Percentiles rank a stretch among this genome's conserved stretches.
phyloP scores from a whole-genome alignment of 2,113 vertebrate genomes.

The Sprattus sprattus region DNA sequence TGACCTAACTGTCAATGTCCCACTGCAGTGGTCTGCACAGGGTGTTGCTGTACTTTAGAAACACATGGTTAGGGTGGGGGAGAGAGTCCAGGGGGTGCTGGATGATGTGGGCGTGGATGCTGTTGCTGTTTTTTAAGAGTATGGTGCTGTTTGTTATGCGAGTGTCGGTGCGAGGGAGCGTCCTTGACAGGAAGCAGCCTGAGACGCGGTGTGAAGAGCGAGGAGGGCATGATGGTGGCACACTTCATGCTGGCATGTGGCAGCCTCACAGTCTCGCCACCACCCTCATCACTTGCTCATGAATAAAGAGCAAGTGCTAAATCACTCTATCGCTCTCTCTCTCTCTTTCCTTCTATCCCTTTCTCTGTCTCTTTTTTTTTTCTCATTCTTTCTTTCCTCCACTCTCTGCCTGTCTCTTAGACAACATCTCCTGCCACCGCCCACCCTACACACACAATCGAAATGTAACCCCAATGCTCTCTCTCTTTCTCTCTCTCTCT shows the following conservation, averaged over 20 bases:
- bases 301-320: slow-evolving; percentile 23
- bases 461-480: no score
- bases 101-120: background rate
- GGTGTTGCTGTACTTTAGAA: background rate
- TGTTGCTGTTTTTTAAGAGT: background rate
- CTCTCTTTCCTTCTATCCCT: background rate
- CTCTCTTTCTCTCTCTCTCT: background rate
- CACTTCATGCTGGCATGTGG: slow-evolving; percentile 30
- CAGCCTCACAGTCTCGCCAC: slow-evolving; percentile 22
- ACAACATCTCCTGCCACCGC: background rate
- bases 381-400: background rate
- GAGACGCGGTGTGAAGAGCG: slow-evolving; percentile 10
- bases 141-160: background rate
- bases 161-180: slow-evolving; percentile 1
- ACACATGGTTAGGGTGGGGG: background rate
- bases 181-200: slow-evolving; percentile 20
- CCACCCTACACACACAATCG: background rate
- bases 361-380: background rate
- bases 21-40: background rate
- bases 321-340: background rate
- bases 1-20: background rate
- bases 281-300: slow-evolving; percentile 16
- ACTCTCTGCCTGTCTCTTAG: background rate
- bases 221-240: slow-evolving; percentile 15
- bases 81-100: background rate